Percentiles rank a stretch among this genome's conserved stretches.
Evolutionary conservation across 2,888 invertebrate species (phyloP).

Genomic region (Drosophila mayaguana): DNA sequence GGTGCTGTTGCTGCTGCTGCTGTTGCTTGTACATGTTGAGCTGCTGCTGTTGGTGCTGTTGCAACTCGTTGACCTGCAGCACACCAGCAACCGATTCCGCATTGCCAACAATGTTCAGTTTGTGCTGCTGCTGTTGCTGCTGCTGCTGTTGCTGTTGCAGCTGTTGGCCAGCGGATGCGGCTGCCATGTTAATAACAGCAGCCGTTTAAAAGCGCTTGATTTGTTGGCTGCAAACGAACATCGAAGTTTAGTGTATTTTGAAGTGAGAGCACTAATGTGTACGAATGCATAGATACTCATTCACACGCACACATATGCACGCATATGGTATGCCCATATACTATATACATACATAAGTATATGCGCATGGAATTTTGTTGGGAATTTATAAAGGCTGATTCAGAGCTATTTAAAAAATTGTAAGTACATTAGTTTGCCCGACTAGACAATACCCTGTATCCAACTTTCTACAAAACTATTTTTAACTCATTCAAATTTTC

Average conservation of each 20-base stretch:
- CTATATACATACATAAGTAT: background rate
- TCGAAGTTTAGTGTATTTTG: slow-evolving; percentile 8
- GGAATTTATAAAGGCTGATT: slow-evolving; percentile 10
- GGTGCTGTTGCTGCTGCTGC: slow-evolving; percentile 45
- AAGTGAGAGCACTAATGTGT: slow-evolving; percentile 8
- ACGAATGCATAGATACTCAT: background rate
- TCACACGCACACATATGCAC: background rate
- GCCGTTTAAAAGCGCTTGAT: slow-evolving; percentile 55
- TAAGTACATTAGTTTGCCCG: background rate
- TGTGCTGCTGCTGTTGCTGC: slow-evolving; percentile 77
- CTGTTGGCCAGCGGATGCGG: slow-evolving; percentile 85
- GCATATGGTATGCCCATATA: background rate
- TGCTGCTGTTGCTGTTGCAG: slow-evolving; percentile 71
- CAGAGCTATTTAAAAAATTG: slow-evolving; percentile 6
- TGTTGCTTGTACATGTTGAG: slow-evolving; percentile 68
- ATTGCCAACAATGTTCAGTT: slow-evolving; percentile 74
- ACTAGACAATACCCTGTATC: background rate
- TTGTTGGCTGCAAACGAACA: slow-evolving; percentile 58
- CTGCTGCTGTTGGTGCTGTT: slow-evolving; percentile 70
- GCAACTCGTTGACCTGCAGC: slow-evolving; percentile 67
- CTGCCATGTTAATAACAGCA: slow-evolving; percentile 83
- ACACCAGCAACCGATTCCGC: slow-evolving; percentile 68
- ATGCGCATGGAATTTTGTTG: background rate
- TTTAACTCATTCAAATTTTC: too few species aligned
- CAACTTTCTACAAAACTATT: background rate